Base-by-base conservation (phyloP, 92 coral and sea anemone genomes). In the Parazoanthus darwini region DNA sequence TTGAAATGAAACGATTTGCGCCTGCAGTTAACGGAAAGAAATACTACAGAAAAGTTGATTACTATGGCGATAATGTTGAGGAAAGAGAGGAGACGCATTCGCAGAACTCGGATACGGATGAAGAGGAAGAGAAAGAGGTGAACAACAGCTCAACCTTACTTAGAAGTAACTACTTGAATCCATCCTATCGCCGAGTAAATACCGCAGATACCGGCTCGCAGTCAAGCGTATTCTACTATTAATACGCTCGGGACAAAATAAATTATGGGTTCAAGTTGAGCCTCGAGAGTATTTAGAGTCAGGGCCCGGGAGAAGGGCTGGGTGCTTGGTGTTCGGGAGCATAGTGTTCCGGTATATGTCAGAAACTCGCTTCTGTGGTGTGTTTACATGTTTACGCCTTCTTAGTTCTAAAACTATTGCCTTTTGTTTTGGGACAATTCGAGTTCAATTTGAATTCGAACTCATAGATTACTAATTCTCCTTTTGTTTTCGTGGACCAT, bases 1-100 rank as follows among this genome's bases (percentile, higher is more conserved):
- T 84, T 33, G 87, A 84, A 84, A 84, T 84, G 87, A 84, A 84
- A 46, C 87, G 79, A 71, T 71, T 84, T 71, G 42, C 37, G 16
- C 87, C 87, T 37, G 87, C 11, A 84, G 68, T 84, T 84, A 84
- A 46, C 25, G 87, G 87, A 48, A 84, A 44, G 67, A 84, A 72
- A 25, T 46, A 84, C 44, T 82, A 42, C 42, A 72, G 68, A 8
- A 46, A 70, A 73, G 87, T 71, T 29, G 87, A 84, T 38, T 84
- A 66, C 38, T 84, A 84, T 33, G 87, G 87, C 7, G 87, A 50
- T 50, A 84, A 29, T 11, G n/a, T 6, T 5, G 87, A 84, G 25
- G 87, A 84, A 48, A 84, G 46, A 20, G 87, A 84, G 26, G 78
- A 84, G 8, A 33, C 46, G 67, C 75, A 26, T 35, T 38, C 63